A percentile compares a stretch with the other conserved stretches of the same genome.
Evolutionary conservation across 2,888 invertebrate genomes (phyloP).

Genomic region (Limnephilus lunatus): DNA sequence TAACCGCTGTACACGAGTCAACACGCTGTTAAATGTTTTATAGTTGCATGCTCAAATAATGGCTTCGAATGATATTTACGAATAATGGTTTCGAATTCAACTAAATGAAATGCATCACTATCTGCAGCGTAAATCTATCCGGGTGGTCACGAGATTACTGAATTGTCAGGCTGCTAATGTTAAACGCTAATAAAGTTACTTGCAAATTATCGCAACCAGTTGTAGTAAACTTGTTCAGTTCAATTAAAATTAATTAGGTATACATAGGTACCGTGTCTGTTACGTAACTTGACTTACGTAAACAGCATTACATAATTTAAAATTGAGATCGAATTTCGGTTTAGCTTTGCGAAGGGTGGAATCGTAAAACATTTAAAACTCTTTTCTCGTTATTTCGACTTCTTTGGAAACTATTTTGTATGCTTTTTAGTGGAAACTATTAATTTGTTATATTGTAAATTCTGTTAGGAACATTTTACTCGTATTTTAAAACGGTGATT

Average conservation of each 20-base stretch:
- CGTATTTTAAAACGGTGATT: too few relatives aligned
- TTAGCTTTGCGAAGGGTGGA: background rate
- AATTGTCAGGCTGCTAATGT: background rate
- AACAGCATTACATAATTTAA: background rate
- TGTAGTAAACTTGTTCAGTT: background rate
- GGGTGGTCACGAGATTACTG: slow-evolving; percentile 11
- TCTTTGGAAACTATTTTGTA: too few relatives aligned
- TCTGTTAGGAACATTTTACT: too few relatives aligned
- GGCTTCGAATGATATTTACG: too few relatives aligned
- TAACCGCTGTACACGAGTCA: background rate
- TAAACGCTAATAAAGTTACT: background rate
- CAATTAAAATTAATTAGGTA: background rate
- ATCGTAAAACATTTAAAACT: background rate
- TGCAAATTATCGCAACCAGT: background rate
- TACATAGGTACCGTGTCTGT: background rate
- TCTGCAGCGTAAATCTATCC: background rate
- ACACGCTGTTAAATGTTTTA: background rate
- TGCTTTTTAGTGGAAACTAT: too few relatives aligned
- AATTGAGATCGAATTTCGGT: background rate
- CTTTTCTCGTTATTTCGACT: too few relatives aligned
- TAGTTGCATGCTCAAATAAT: background rate
- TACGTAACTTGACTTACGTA: background rate
- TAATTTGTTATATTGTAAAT: too few relatives aligned
- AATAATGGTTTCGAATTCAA: background rate
- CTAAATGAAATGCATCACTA: background rate